Evolutionary conservation across 2,888 invertebrate species (phyloP), one percentile per base, ranked within the genome.

Genomic region (Polyommatus icarus): DNA sequence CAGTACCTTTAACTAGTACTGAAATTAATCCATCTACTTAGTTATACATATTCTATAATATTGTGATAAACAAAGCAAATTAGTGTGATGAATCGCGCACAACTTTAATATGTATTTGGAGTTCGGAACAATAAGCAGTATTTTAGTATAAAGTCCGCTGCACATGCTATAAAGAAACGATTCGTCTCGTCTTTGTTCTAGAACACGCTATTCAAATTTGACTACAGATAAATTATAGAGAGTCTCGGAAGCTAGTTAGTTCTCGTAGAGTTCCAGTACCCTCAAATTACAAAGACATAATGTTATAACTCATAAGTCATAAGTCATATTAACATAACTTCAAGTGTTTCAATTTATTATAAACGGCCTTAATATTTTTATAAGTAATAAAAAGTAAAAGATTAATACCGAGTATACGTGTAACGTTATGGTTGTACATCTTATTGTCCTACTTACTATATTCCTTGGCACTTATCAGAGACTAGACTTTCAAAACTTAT

Each of bases 71-170:
- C 75, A 75, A 54, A 75, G 75, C 32, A 50, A 54, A 29, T 75
- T 54, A 54, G 29, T 50, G 54, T 29, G 54, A 75, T 54, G 50
- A 50, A 75, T 75, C 18, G 12, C 10, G 50, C 72, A 24, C 75
- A 1, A 18, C 29, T 75, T 12, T 54, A 18, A 5, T 54, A 54
- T 18, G 15, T 50, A 40, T 40, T 72, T 20, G 40, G 40, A 72
- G 72, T 72, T 40, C 72, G 40, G n/a, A 72, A 72, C 40, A 72
- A 72, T 40, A 72, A 32, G 71, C 36, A 71, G 10, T 40, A 72
- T 72, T 40, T 40, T 40, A 36, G 72, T 40, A 3, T 20, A 72
- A n/a, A 40, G 40, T 18, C 71, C 71, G 32, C 36, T 72, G 72
- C 3, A 29, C 67, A 32, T n/a, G 36, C 36, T 71, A 71, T 40